Evolutionary conservation across 2,888 invertebrate genomes (phyloP).

Genomic region (Ceriagrion tenellum): DNA sequence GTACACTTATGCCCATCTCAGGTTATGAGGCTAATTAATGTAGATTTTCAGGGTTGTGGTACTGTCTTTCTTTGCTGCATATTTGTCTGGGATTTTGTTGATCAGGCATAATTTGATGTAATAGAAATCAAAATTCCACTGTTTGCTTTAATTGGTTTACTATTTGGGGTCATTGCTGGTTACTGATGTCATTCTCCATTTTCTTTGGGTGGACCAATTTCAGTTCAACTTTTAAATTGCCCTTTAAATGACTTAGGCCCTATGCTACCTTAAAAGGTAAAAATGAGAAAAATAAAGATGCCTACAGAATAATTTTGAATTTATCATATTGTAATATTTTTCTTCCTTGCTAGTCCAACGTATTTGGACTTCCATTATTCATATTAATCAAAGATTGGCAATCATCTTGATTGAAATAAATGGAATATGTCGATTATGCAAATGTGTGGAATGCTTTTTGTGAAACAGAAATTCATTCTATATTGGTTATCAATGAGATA

Average conservation of each 20-base stretch:
- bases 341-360: not conserved
- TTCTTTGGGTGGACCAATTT: not conserved
- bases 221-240: not conserved
- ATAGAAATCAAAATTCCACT: not conserved
- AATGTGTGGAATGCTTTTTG: too few species aligned
- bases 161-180: not conserved
- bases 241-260: not conserved
- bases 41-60: not conserved
- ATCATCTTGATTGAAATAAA: too few species aligned
- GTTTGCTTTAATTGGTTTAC: not conserved
- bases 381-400: too few species aligned
- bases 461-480: not conserved
- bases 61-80: not conserved
- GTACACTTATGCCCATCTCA: not conserved
- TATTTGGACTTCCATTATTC: not conserved
- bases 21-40: conserved; percentile 2
- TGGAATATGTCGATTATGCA: too few species aligned
- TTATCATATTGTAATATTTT: not conserved
- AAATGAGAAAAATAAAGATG: not conserved
- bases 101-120: not conserved
- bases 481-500: not conserved
- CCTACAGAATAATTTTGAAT: not conserved
- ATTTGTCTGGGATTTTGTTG: not conserved
- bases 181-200: not conserved
- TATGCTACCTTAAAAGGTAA: not conserved